A percentile compares a stretch with the other conserved stretches of the same genome.
Conservation (phyloP, 2,888 invertebrate species). For the Agrotis ipsilon region DNA sequence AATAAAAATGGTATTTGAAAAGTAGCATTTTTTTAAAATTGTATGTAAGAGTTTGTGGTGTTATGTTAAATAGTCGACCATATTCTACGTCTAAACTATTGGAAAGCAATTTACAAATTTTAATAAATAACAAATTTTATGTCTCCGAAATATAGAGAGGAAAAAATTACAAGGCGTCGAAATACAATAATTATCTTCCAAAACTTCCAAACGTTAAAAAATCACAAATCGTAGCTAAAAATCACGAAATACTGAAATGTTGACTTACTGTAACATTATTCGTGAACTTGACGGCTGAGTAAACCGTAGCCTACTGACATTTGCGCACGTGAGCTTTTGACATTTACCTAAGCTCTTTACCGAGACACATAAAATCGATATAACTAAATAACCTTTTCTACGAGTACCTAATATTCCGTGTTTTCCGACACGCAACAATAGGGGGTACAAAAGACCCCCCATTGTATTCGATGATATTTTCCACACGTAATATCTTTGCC, state of each 20-base stretch:
- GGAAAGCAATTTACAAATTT: too few relatives aligned
- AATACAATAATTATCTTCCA: too few relatives aligned
- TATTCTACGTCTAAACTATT: too few relatives aligned
- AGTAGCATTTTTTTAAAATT: too few relatives aligned
- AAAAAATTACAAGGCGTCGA: too few relatives aligned
- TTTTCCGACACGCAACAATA: conserved; percentile 53
- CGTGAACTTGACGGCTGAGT: conserved; percentile 45
- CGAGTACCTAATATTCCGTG: conserved; percentile 38
- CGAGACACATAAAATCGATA: conserved; percentile 75
- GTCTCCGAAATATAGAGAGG: too few relatives aligned
- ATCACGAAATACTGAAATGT: conserved; percentile 38
- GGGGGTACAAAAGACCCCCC: conserved; percentile 4
- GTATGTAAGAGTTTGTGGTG: too few relatives aligned
- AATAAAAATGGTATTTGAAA: too few relatives aligned
- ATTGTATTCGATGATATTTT: conserved; percentile 55
- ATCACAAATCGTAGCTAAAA: conserved; percentile 7
- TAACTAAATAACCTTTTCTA: conserved; percentile 82
- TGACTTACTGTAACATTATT: conserved; percentile 59
- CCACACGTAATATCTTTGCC: conserved; percentile 23
- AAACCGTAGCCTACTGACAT: conserved; percentile 75
- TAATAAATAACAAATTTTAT: too few relatives aligned
- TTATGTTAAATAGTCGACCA: too few relatives aligned
- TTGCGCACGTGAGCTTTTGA: conserved; percentile 82
- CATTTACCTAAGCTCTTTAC: conserved; percentile 77
- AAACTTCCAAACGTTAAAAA: neutral